Conservation (phyloP, 2,797 vertebrate genomes). For the Labroides dimidiatus region DNA sequence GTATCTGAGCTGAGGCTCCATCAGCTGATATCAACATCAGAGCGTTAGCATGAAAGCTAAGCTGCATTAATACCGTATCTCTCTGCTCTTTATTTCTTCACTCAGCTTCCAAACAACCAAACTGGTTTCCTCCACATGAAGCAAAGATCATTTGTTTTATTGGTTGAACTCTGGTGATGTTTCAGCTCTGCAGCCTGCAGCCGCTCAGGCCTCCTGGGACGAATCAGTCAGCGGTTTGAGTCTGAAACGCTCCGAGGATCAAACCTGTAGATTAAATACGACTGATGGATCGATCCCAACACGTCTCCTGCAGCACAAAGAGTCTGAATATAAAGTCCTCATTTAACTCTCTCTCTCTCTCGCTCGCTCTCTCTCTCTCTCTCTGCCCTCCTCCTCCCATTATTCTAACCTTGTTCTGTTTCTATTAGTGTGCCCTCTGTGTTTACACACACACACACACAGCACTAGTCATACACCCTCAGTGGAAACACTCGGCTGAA, state of each 20-base stretch:
- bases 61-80: no score
- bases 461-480: constrained; percentile 2
- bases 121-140: no score
- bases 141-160: no score
- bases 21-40: background rate
- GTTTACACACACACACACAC: background rate
- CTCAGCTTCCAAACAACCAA: no score
- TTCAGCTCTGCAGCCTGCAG: background rate
- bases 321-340: background rate
- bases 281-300: background rate
- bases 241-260: background rate
- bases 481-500: constrained; percentile 26
- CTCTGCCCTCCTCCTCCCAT: constrained; percentile 4
- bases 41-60: no score
- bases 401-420: constrained; percentile 39
- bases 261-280: background rate
- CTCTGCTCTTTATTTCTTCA: no score
- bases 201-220: background rate
- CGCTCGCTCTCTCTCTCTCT: background rate
- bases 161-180: background rate
- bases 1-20: background rate
- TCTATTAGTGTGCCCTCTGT: constrained; percentile 8
- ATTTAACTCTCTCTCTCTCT: background rate
- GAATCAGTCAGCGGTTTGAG: background rate
- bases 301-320: background rate